These are phyloP conservation scores for Hypotaenidia okinawae DNA, from an alignment of 2,797 vertebrate species.

Conservation along the genomic window DNA sequence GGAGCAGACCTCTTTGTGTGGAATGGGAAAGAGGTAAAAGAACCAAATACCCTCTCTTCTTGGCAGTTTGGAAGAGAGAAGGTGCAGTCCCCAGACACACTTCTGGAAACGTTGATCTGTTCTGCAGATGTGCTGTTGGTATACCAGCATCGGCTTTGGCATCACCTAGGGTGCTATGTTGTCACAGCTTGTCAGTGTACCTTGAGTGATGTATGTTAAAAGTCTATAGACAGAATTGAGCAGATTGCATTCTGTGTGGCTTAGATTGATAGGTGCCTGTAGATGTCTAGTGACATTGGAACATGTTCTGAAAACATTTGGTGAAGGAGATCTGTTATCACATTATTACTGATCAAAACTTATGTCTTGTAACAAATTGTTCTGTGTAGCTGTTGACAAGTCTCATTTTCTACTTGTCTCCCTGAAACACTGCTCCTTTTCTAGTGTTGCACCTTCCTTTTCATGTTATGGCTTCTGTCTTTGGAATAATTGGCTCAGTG, in stretches of 20 bases:
- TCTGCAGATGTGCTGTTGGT: background rate
- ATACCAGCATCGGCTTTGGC: rapidly evolving
- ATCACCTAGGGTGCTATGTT: no score
- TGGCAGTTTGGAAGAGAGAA: background rate
- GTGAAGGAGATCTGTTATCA: background rate
- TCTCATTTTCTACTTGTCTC: background rate
- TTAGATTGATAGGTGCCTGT: background rate
- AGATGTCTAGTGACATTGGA: background rate
- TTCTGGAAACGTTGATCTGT: background rate
- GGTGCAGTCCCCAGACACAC: rapidly evolving
- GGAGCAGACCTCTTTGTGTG: constrained; percentile 92
- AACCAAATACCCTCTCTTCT: background rate
- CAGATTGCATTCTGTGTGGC: no score
- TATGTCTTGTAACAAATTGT: no score
- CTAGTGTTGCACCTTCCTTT: background rate
- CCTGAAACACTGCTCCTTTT: background rate
- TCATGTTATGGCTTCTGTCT: background rate
- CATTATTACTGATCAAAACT: no score
- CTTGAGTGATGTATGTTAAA: background rate
- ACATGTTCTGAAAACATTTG: background rate
- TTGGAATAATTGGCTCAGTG: background rate
- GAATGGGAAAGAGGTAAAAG: constrained; percentile 92
- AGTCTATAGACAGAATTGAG: background rate
- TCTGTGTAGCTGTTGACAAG: no score
- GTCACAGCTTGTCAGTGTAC: background rate